These are phyloP conservation scores for Telmatochromis sp. DNA, from an alignment of 2,113 vertebrate species.

Conservation along the genomic window DNA sequence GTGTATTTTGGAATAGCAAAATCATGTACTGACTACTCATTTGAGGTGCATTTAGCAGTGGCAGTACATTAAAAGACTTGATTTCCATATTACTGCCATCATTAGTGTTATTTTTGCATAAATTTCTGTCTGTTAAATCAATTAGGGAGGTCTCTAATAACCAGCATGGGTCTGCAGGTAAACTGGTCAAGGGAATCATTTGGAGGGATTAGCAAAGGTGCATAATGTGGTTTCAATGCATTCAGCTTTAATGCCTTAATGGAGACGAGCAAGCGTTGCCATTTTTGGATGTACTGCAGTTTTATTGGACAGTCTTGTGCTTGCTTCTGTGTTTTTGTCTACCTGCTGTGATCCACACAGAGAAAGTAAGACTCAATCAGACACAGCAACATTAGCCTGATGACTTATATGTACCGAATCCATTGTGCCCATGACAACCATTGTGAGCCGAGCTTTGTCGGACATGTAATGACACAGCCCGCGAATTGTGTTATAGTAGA, in stretches of 20 bases:
- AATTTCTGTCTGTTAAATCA: slow-evolving; percentile 21
- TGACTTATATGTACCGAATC: slow-evolving; percentile 2
- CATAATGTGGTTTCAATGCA: neutral
- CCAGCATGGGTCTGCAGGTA: slow-evolving; percentile 5
- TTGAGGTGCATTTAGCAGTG: neutral
- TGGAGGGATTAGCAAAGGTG: slow-evolving; percentile 4
- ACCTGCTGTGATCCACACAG: neutral
- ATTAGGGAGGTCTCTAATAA: slow-evolving; percentile 23
- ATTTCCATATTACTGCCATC: neutral
- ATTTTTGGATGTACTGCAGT: neutral
- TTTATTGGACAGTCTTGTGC: neutral
- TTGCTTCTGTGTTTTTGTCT: neutral
- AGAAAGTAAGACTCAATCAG: neutral
- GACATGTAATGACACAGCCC: slow-evolving; percentile 18
- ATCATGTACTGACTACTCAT: neutral
- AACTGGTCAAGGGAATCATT: slow-evolving; percentile 2
- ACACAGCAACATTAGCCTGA: neutral
- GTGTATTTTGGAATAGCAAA: neutral
- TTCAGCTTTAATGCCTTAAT: neutral
- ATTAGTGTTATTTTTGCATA: slow-evolving; percentile 10
- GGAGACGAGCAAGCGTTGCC: neutral
- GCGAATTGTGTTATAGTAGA: neutral
- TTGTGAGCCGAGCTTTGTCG: neutral
- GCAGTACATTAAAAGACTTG: neutral
- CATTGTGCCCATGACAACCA: slow-evolving; percentile 46